Evolutionary conservation across 2,888 invertebrate species (phyloP), one percentile per base, ranked within the genome.

Genomic region (Eupsilia transversa): DNA sequence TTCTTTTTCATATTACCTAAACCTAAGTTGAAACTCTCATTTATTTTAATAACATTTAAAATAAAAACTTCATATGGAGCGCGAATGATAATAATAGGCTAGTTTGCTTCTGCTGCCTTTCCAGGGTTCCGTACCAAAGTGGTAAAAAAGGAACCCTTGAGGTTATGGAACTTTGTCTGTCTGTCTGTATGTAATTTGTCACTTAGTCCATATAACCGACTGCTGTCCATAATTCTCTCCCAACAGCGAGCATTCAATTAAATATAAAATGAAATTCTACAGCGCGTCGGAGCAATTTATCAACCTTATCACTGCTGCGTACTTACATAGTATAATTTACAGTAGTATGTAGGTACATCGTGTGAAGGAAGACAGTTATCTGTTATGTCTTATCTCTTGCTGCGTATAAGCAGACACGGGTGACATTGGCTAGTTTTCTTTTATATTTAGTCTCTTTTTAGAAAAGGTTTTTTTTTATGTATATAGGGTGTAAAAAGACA

Each of bases 321-420:
- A 46, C 49, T 38, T 30, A 41, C 57, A 23, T 33, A n/a, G 35
- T 35, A 12, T 56, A 79, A 41, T 63, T 67, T 60, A 77, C 12
- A 65, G 9, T 27, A 5, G 9, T 63, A 30, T 1, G 27, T 54
- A 79, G n/a, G 65, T 82, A 38, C 27, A 35, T 38, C 23, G 56
- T 60, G 57, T 41, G n/a, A 10, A 49, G 68, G 66, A 66, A 67
- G 43, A n/a, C 30, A 23, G 73, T 74, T 84, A 74, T 80, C 80
- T 68, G n/a, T 74, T 52, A 41, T 35, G 54, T 84, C 43, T 74
- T 80, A 84, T 82, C 84, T 81, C 30, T 33, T 23, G 12, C 9
- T 46, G 35, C 30, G 49, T 27, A 38, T 43, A 17, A 52, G 3
- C n/a, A 56, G 65, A 54, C 17, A 33, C 6, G n/a, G n/a, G 33